Base-by-base conservation (phyloP, 2,113 vertebrate genomes). In the Sylvia atricapilla region DNA sequence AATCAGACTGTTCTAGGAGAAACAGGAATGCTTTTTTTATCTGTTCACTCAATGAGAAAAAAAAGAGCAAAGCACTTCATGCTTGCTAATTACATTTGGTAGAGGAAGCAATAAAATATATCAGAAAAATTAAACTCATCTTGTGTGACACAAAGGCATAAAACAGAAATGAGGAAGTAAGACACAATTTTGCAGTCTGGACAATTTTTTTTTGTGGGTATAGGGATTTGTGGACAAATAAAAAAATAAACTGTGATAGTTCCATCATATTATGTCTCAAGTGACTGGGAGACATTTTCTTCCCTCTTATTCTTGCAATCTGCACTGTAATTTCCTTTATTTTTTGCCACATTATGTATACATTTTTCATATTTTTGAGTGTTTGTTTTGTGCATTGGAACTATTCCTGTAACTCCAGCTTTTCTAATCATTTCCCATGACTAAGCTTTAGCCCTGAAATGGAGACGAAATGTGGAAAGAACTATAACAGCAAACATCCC, bases 41-140 rank as follows among this genome's bases (percentile, higher is more conserved):
- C 52, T 72, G 39, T 74, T 95, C 35, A 43, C 24, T 73, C 15
- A 13, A n/a, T 52, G 23, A 84, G 35, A 89, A 84, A 47, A 83
- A 91, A 91, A 90, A 91, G 49, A 82, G 59, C 46, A 85, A 88
- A 92, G 75, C 27, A 46, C 41, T 53, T 86, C n/a, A 74, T 91
- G 50, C 46, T 74, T 74, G 37, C 47, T 88, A 77, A 84, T 86
- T 86, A 80, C 19, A 55, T 50, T 73, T 74, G 39, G 11, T 88
- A 60, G 27, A 66, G 47, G 63, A 88, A 92, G 28, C 28, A 77
- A 70, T 70, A 77, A 78, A 83, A 83, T 27, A n/a, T 3, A 80
- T 35, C 25, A 63, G 44, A 85, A 93, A 90, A 97, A 77, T 59
- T 69, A 66, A 80, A 92, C 7, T 78, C 30, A 22, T 39, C 53